Percentiles rank a stretch among this genome's conserved stretches.
phyloP scores from a whole-genome alignment of 2,113 vertebrate genomes.

The Procavia capensis region DNA sequence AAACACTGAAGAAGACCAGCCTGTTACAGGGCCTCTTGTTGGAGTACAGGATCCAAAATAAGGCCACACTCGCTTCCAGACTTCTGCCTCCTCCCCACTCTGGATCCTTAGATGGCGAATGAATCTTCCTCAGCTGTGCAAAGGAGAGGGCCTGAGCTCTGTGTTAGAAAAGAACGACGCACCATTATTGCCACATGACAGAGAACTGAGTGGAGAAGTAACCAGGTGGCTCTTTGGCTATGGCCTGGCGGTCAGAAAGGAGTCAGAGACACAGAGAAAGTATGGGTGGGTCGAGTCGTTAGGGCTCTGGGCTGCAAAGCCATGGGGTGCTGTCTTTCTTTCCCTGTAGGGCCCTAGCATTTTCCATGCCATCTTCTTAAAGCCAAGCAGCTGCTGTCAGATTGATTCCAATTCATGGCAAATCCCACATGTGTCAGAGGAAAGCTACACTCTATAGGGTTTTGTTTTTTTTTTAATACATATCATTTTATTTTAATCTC shows the following conservation, averaged over 20 bases:
- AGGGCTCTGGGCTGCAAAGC: background rate
- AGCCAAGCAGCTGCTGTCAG: background rate
- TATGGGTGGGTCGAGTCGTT: background rate
- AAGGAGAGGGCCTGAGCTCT: background rate
- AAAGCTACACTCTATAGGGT: background rate
- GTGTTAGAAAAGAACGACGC: background rate
- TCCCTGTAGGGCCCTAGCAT: background rate
- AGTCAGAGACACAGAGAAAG: background rate
- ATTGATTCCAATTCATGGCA: background rate
- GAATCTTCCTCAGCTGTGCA: background rate
- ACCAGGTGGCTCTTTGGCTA: background rate
- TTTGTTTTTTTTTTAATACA: too few relatives aligned
- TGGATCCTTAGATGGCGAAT: background rate
- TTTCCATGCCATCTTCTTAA: background rate
- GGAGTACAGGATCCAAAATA: background rate
- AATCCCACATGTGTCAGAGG: background rate
- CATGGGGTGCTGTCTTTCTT: background rate
- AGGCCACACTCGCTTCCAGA: background rate
- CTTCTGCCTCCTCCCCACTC: background rate
- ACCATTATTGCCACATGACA: background rate
- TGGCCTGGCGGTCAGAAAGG: background rate
- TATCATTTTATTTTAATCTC: too few relatives aligned
- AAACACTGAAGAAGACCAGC: background rate
- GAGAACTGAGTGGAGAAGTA: background rate
- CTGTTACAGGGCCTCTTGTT: background rate